These are phyloP conservation scores for Cephus sareptanus DNA, from an alignment of 2,888 invertebrate species.

Conservation along the genomic window DNA sequence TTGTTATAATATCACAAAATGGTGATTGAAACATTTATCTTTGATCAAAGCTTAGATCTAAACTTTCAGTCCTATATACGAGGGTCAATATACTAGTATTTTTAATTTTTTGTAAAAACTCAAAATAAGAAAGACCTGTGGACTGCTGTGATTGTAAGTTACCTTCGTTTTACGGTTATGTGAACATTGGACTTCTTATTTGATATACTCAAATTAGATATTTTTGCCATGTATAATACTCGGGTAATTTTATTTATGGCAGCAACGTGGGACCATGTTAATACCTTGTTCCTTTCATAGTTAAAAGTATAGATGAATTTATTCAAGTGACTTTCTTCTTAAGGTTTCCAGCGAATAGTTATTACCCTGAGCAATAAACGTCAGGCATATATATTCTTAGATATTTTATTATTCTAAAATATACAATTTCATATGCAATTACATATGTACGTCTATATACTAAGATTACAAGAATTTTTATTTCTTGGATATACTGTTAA, in stretches of 20 bases:
- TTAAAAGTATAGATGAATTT: neutral
- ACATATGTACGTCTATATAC: constrained; percentile 1
- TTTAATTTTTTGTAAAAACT: neutral
- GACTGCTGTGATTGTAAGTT: neutral
- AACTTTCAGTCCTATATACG: neutral
- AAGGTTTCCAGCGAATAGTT: neutral
- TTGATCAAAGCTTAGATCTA: neutral
- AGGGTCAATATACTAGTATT: neutral
- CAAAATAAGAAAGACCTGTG: neutral
- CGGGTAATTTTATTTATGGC: neutral
- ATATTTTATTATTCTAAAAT: constrained; percentile 20
- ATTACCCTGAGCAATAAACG: neutral
- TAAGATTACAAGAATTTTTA: neutral
- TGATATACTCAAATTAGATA: neutral
- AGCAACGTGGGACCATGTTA: neutral
- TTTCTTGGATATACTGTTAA: neutral
- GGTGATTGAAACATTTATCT: neutral
- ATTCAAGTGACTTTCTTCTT: neutral
- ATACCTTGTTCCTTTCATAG: neutral
- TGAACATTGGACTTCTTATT: neutral
- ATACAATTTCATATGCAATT: constrained; percentile 9
- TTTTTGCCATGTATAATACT: neutral
- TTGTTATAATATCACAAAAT: neutral
- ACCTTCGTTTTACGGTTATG: neutral
- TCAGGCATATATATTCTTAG: neutral